Evolutionary conservation across 2,113 vertebrate genomes (phyloP).

Genomic region (Menura novaehollandiae): DNA sequence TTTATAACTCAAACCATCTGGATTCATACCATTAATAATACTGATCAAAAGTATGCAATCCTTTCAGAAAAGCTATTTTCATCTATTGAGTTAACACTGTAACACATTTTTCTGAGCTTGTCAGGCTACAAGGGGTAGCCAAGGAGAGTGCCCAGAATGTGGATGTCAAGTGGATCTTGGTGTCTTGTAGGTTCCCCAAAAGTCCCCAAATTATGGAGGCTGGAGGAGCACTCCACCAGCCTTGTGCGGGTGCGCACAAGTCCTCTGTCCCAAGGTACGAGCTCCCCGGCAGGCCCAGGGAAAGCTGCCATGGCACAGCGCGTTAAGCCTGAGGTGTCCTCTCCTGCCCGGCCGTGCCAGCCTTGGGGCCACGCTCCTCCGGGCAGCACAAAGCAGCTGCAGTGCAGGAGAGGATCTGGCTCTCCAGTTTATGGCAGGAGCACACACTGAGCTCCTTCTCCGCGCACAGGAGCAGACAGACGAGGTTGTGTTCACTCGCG

Average conservation of each 20-base stretch:
- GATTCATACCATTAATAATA: not conserved
- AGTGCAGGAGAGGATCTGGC: not conserved
- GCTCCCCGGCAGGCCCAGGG: accelerated
- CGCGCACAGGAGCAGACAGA: not conserved
- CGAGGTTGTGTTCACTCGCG: not conserved
- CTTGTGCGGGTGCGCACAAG: not conserved
- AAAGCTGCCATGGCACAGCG: accelerated
- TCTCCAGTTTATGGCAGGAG: not conserved
- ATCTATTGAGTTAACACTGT: not conserved
- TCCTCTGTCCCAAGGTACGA: accelerated
- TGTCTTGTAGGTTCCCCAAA: not conserved
- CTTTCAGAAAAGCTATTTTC: not conserved
- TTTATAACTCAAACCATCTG: not conserved
- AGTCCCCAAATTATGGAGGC: accelerated
- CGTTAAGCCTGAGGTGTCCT: accelerated
- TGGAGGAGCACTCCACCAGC: not conserved
- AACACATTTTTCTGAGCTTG: not conserved
- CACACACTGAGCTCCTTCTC: not conserved
- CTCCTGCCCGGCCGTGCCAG: not conserved
- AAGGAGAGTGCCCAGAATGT: not conserved
- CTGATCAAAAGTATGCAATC: not conserved
- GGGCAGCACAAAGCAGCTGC: not conserved
- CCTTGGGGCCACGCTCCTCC: not conserved
- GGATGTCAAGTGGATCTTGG: not conserved
- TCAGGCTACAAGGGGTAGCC: not conserved